These are phyloP conservation scores for Cataglyphis rosenhaueri DNA, from an alignment of 2,888 invertebrate genomes.

Conservation along the genomic window DNA sequence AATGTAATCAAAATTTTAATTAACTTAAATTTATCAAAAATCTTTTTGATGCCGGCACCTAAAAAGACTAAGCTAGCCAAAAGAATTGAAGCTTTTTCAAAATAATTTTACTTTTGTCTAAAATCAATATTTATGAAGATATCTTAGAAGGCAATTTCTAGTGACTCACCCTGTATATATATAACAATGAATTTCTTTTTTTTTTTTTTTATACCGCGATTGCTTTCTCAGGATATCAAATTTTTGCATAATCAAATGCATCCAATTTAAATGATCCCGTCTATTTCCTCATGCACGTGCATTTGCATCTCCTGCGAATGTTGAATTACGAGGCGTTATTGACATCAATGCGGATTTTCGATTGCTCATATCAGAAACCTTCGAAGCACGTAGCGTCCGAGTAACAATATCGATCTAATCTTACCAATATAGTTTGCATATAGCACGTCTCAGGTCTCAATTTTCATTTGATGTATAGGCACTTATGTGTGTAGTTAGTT, in stretches of 20 bases:
- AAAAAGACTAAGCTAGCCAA: too few relatives aligned
- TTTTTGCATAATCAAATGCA: slow-evolving; percentile 12
- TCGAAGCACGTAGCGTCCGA: slow-evolving; percentile 13
- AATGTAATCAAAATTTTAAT: too few relatives aligned
- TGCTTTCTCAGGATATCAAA: background rate
- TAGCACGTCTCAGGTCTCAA: slow-evolving; percentile 30
- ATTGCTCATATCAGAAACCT: background rate
- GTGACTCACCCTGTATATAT: too few relatives aligned
- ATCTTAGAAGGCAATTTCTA: too few relatives aligned
- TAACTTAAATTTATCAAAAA: too few relatives aligned
- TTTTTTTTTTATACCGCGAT: background rate
- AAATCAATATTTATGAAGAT: too few relatives aligned
- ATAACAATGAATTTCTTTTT: background rate
- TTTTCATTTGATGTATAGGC: slow-evolving; percentile 46
- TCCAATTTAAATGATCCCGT: background rate
- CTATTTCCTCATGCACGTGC: background rate
- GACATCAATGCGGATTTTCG: background rate
- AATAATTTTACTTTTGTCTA: too few relatives aligned
- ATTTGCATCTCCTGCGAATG: background rate
- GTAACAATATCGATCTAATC: slow-evolving; percentile 49
- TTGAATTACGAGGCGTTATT: background rate
- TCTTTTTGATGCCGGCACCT: too few relatives aligned
- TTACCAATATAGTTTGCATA: slow-evolving; percentile 13
- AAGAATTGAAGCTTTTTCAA: too few relatives aligned
- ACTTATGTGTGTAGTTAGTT: slow-evolving; percentile 23